Base-by-base conservation (phyloP, 1,140 invertebrate genomes). In the Parasteatoda tepidariorum region DNA sequence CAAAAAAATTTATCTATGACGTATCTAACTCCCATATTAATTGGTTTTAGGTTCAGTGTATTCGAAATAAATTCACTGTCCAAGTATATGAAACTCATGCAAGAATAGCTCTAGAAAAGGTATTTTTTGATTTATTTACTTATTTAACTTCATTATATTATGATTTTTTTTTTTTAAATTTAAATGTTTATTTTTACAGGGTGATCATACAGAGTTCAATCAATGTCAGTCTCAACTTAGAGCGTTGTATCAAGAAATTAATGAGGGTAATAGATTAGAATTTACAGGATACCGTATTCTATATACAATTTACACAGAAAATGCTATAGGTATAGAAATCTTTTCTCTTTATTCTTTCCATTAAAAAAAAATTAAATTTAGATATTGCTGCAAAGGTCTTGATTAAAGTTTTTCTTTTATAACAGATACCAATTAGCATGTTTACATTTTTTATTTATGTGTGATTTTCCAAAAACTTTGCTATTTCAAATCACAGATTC, bases 61-160 rank as follows among this genome's bases (percentile, higher is more conserved):
- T 99, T 86, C 90, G 97, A 86, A 95, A 98, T 91, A 91, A 92
- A 82, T 98, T 99, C 88, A 99, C 97, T 64, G 94, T 99, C 26
- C 92, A 95, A 87, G 98, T 99, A 13, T 99, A 99, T 90, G 98
- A 99, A 91, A 98, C 96, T 2, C 98, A 99, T 91, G 98, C 97
- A 11, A 91, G 97, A 76, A 97, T 99, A 88, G 97, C 97, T 70
- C 91, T 99, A 88, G 97, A 99, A 89, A 98, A 97, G 89, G 89
- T 89, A 86, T 30, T 26, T 57, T 34, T 41, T 55, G 3, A 38
- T 26, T 18, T 0, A 11, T 18, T 71, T 71, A 3, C 15, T 33
- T 30, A 61, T 61, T 61, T 61, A 22, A 9, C 59, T 22, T 22
- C 59, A 26, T 26, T 13, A n/a, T 3, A 64, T 7, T 2, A 33